These are phyloP conservation scores for Campoletis sonorensis DNA, from an alignment of 1,140 invertebrate genomes.

Conservation along the genomic window DNA sequence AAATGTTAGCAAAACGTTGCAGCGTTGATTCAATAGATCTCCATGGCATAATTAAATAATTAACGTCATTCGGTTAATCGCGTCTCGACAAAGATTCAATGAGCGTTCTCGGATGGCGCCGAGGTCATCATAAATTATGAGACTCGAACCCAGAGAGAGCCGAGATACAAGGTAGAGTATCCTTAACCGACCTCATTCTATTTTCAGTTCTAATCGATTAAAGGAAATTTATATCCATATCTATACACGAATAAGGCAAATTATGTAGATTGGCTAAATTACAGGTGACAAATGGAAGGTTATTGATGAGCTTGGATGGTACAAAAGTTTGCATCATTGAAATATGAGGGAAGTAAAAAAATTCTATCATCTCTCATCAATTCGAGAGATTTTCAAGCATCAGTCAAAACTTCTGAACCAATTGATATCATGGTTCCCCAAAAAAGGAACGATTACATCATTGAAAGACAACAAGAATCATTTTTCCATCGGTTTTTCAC, in stretches of 20 bases:
- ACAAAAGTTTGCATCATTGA: too few relatives aligned
- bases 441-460: too few relatives aligned
- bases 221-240: not conserved
- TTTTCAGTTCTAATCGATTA: conserved; percentile 1
- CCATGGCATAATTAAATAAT: not conserved
- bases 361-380: too few relatives aligned
- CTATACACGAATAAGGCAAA: not conserved
- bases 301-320: too few relatives aligned
- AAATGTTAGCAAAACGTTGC: not conserved
- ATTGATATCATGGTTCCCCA: too few relatives aligned
- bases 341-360: too few relatives aligned
- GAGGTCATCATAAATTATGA: conserved; percentile 8
- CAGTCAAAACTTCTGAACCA: too few relatives aligned
- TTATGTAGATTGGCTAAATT: not conserved
- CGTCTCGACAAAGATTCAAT: conserved; percentile 2
- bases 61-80: conserved; percentile 2
- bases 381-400: too few relatives aligned
- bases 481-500: too few relatives aligned
- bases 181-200: conserved; percentile 10
- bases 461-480: too few relatives aligned
- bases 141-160: conserved; percentile 2
- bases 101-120: not conserved
- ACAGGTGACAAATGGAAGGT: too few relatives aligned
- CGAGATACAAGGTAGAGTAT: not conserved
- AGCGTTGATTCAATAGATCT: not conserved